These are phyloP conservation scores for Myotis yumanensis DNA, from an alignment of 2,113 vertebrate genomes.

Conservation along the genomic window DNA sequence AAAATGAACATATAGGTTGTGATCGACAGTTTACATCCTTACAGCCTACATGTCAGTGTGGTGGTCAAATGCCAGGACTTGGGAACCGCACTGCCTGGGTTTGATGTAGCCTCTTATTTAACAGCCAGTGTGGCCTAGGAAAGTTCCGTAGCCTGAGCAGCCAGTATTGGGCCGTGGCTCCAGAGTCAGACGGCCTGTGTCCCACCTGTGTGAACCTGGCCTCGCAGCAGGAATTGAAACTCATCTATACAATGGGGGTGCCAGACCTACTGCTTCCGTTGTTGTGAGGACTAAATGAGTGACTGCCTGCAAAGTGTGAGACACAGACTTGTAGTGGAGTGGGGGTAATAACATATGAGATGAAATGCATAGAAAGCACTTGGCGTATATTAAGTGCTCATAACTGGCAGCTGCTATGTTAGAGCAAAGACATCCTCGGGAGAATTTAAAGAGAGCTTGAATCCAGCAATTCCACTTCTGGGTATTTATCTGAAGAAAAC, in stretches of 20 bases:
- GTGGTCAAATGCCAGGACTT: background rate
- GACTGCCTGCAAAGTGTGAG: background rate
- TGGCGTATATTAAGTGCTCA: background rate
- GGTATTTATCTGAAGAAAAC: background rate
- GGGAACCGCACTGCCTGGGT: background rate
- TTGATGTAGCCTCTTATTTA: background rate
- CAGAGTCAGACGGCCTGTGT: background rate
- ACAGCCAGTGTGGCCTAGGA: background rate
- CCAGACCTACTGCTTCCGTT: background rate
- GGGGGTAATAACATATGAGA: background rate
- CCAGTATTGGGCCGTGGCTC: background rate
- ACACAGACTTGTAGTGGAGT: background rate
- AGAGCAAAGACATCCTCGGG: background rate
- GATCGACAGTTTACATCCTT: background rate
- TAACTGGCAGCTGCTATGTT: background rate
- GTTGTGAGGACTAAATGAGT: background rate
- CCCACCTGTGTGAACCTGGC: background rate
- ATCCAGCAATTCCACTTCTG: background rate
- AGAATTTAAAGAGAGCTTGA: conserved; percentile 34
- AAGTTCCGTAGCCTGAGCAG: background rate
- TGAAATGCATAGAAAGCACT: background rate
- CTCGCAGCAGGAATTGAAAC: background rate
- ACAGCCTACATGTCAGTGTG: background rate
- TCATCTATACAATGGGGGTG: background rate
- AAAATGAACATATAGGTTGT: conserved; percentile 44